Percentiles rank a stretch among this genome's conserved stretches.
These are phyloP conservation scores for Mycalesis mineus DNA, from an alignment of 2,888 invertebrate species.

Conservation along the genomic window DNA sequence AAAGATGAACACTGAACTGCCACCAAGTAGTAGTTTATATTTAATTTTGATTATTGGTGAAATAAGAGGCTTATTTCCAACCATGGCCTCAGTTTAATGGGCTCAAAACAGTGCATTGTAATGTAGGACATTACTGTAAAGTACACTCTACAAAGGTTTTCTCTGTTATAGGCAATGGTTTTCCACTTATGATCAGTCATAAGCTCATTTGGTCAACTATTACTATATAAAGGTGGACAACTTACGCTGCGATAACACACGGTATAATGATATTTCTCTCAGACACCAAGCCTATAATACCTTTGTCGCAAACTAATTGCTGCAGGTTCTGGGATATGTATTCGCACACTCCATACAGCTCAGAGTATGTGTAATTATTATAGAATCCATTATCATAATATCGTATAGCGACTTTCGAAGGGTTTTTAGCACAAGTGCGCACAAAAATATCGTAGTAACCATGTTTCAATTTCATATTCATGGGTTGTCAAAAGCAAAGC, in stretches of 20 bases:
- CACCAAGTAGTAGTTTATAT: too few species aligned
- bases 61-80: too few species aligned
- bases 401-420: slow-evolving; percentile 55
- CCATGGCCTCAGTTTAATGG: too few species aligned
- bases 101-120: too few species aligned
- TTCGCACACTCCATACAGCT: slow-evolving; percentile 67
- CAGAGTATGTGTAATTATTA: slow-evolving; percentile 61
- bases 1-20: too few species aligned
- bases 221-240: slow-evolving; percentile 22
- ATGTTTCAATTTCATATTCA: slow-evolving; percentile 43
- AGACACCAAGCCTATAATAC: slow-evolving; percentile 69
- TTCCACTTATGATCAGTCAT: too few species aligned
- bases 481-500: neutral
- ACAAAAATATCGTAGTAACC: slow-evolving; percentile 70
- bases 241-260: slow-evolving; percentile 77
- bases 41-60: too few species aligned
- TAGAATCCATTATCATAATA: slow-evolving; percentile 51
- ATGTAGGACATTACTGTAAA: too few species aligned
- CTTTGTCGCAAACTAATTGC: slow-evolving; percentile 53
- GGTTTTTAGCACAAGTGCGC: slow-evolving; percentile 55
- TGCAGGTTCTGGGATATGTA: slow-evolving; percentile 64
- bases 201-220: too few species aligned
- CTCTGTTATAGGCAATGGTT: too few species aligned
- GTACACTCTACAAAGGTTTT: too few species aligned
- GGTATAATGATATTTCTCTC: slow-evolving; percentile 74